phyloP scores from a whole-genome alignment of 2,888 invertebrate genomes.

The Adela reaumurella region DNA sequence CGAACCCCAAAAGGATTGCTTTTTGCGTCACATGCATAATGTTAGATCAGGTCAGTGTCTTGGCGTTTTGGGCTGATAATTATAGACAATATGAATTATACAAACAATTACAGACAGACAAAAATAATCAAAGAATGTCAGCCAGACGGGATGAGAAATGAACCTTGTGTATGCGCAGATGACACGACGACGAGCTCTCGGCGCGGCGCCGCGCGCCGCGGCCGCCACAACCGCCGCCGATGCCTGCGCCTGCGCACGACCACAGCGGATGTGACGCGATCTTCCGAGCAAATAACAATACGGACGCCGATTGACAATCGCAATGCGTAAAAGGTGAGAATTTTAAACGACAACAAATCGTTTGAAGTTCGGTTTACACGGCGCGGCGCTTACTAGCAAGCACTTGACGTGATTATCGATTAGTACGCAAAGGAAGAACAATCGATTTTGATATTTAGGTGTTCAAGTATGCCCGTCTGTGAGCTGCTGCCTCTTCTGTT shows the following conservation, averaged over 20 bases:
- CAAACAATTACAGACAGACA: too few relatives aligned
- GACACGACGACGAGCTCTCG: too few relatives aligned
- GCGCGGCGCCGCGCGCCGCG: background rate
- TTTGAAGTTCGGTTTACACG: background rate
- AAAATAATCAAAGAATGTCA: too few relatives aligned
- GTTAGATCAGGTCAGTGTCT: background rate
- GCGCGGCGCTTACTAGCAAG: background rate
- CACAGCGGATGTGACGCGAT: background rate
- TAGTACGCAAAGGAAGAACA: too few relatives aligned
- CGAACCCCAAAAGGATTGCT: background rate
- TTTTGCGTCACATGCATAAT: background rate
- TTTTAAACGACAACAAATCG: conserved; percentile 37
- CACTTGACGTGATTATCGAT: background rate
- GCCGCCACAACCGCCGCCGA: too few relatives aligned
- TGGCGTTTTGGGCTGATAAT: too few relatives aligned
- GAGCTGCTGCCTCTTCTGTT: too few relatives aligned
- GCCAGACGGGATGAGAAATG: too few relatives aligned
- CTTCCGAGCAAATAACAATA: background rate
- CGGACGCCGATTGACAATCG: background rate
- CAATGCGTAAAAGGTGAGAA: conserved; percentile 40
- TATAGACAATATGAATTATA: too few relatives aligned
- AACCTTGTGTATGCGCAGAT: too few relatives aligned
- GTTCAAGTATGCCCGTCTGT: too few relatives aligned
- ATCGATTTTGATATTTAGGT: too few relatives aligned
- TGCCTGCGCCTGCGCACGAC: background rate